Evolutionary conservation across 2,797 vertebrate genomes (phyloP).

Genomic region (Onychomys arenicola): DNA sequence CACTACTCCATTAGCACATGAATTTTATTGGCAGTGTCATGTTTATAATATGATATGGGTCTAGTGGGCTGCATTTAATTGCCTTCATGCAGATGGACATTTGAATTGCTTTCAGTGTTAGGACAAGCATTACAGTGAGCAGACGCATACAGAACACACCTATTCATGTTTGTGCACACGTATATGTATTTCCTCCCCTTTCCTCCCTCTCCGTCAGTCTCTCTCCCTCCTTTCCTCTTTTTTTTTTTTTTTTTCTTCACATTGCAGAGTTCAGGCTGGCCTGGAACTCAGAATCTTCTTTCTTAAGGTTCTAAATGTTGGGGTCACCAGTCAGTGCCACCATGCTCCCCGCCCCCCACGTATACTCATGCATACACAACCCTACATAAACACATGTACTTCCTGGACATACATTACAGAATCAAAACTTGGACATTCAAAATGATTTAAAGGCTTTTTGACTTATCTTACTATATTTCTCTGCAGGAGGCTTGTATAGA

Average conservation of each 20-base stretch:
- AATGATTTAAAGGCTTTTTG: slow-evolving; percentile 33
- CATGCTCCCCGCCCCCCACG: neutral
- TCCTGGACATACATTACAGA: neutral
- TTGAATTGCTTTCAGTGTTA: neutral
- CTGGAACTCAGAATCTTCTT: neutral
- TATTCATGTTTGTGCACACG: neutral
- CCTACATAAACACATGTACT: neutral
- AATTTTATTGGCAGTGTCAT: neutral
- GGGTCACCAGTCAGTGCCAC: neutral
- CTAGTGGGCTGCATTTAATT: neutral
- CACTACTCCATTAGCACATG: neutral
- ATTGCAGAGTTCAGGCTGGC: neutral
- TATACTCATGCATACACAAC: neutral
- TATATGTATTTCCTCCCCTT: too few relatives aligned
- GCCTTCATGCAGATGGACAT: neutral
- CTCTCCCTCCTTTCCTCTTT: neutral
- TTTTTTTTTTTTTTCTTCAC: neutral
- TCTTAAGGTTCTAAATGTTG: neutral
- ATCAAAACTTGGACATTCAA: neutral
- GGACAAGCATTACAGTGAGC: neutral
- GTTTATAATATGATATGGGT: neutral
- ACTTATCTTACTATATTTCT: neutral
- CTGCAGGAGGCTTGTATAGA: neutral
- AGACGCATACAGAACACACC: neutral
- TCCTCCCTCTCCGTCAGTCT: neutral